phyloP scores from a whole-genome alignment of 2,888 invertebrate genomes.

The Hemaris fuciformis region DNA sequence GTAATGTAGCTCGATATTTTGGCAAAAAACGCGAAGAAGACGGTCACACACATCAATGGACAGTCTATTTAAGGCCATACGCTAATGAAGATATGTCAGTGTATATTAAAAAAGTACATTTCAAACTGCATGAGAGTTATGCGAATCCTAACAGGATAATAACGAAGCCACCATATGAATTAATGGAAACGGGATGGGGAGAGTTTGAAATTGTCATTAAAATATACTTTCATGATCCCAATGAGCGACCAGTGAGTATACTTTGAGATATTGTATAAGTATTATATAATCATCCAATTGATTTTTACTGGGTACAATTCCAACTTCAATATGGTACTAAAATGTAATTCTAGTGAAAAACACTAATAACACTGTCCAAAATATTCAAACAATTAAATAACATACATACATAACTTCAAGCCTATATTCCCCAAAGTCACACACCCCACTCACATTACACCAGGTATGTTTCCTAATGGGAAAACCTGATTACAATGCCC shows the following conservation, averaged over 20 bases:
- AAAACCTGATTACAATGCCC: no score
- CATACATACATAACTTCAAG: no score
- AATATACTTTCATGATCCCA: slow-evolving; percentile 97
- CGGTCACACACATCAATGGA: slow-evolving; percentile 99
- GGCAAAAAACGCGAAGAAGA: slow-evolving; percentile 98
- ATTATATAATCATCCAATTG: background rate
- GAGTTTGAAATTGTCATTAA: slow-evolving; percentile 99
- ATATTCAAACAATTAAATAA: no score
- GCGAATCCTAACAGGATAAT: slow-evolving; percentile 96
- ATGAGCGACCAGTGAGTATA: slow-evolving; percentile 92
- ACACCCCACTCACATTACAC: no score
- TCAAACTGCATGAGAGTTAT: slow-evolving; percentile 98
- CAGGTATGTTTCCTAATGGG: no score
- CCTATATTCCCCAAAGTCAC: no score
- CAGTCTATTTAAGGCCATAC: slow-evolving; percentile 97
- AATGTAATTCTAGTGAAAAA: no score
- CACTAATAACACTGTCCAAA: no score
- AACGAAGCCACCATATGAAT: slow-evolving; percentile 97
- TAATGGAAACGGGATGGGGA: slow-evolving; percentile 99
- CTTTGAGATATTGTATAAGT: background rate
- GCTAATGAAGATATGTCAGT: slow-evolving; percentile 95
- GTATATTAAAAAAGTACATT: slow-evolving; percentile 97
- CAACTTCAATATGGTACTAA: background rate
- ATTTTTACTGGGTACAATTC: no score
- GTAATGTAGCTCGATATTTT: slow-evolving; percentile 97